Conservation (phyloP, 1,140 invertebrate species). For the Babylonia areolata region DNA sequence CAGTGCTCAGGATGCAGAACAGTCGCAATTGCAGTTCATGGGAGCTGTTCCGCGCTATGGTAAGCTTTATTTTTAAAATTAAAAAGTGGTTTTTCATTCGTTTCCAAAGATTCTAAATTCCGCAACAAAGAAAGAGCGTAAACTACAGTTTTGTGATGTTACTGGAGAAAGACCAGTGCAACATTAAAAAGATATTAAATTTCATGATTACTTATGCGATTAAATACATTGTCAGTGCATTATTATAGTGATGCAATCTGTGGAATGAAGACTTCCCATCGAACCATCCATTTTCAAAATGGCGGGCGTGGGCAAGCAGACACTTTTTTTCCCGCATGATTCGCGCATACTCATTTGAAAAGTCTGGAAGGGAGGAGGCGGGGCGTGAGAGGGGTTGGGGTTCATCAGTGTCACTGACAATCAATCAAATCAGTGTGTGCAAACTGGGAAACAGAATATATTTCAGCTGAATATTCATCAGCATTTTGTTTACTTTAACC, state of each 20-base stretch:
- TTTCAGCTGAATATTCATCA: too few species aligned
- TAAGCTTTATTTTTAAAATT: conserved; percentile 53
- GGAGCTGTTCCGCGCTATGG: conserved; percentile 69
- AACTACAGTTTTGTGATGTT: background rate
- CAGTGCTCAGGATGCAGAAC: conserved; percentile 73
- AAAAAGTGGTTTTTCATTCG: background rate
- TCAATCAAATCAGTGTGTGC: too few species aligned
- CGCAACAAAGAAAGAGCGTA: background rate
- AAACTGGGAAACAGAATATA: too few species aligned
- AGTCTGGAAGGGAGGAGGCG: too few species aligned
- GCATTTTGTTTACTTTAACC: too few species aligned
- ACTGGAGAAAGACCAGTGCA: background rate
- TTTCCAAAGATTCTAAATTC: conserved; percentile 40
- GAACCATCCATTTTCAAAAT: conserved; percentile 47
- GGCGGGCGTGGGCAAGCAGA: conserved; percentile 29
- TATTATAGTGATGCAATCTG: background rate
- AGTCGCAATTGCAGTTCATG: conserved; percentile 74
- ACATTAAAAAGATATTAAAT: background rate
- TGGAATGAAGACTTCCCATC: conserved; percentile 39
- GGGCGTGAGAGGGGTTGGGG: too few species aligned
- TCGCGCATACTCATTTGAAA: too few species aligned
- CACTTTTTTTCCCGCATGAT: too few species aligned
- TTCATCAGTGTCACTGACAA: too few species aligned
- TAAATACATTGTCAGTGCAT: background rate
- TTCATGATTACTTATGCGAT: background rate